Conservation (phyloP, 2,888 invertebrate genomes). For the Drosophila formosana region DNA sequence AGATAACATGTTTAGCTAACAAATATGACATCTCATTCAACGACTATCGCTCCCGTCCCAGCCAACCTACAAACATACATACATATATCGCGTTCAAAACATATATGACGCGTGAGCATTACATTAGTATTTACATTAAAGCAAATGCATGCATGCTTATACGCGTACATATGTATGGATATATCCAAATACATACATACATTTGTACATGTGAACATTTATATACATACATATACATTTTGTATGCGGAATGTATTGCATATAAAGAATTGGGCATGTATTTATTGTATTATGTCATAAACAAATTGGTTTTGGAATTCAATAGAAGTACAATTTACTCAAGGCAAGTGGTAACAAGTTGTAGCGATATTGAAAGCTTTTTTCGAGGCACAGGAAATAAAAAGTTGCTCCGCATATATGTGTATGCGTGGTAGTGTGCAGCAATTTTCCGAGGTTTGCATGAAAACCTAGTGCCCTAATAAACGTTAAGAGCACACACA, state of each 20-base stretch:
- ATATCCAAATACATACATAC: not conserved
- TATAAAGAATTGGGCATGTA: constrained; percentile 4
- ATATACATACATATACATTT: constrained; percentile 1
- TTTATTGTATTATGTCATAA: constrained; percentile 72
- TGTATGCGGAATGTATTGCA: not conserved
- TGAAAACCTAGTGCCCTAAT: constrained; percentile 83
- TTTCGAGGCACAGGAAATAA: constrained; percentile 64
- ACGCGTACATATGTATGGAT: not conserved
- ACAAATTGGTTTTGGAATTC: constrained; percentile 57
- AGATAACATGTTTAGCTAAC: constrained; percentile 42
- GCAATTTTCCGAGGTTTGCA: constrained; percentile 72
- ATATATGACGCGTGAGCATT: constrained; percentile 54
- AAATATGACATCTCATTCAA: constrained; percentile 5
- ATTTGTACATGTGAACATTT: not conserved
- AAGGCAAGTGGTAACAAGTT: constrained; percentile 56
- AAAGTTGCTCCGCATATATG: constrained; percentile 63
- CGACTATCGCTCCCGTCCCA: too few species aligned
- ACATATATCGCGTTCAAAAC: constrained; percentile 38
- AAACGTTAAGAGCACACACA: constrained; percentile 52
- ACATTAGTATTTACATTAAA: constrained; percentile 8
- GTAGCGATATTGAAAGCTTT: constrained; percentile 46
- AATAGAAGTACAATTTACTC: constrained; percentile 60
- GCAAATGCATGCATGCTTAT: not conserved
- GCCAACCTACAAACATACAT: constrained; percentile 17
- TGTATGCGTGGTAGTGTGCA: constrained; percentile 48